phyloP scores from a whole-genome alignment of 2,888 invertebrate genomes.

The Amphipoea oculea region DNA sequence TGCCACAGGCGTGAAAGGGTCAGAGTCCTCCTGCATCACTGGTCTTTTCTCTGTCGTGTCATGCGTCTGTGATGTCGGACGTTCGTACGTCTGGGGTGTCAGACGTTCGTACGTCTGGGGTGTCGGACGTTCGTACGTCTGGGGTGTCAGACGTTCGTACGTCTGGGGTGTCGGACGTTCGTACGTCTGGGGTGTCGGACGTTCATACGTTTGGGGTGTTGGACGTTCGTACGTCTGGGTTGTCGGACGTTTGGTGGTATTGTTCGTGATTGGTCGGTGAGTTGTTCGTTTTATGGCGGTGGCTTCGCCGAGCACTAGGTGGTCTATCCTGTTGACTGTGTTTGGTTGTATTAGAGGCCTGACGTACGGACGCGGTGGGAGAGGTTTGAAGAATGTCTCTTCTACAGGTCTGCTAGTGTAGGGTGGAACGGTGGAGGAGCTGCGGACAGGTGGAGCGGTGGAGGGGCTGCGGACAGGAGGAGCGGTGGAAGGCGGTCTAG shows the following conservation, averaged over 20 bases:
- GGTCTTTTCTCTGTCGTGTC: conserved; percentile 57
- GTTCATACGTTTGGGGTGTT: conserved; percentile 29
- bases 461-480: conserved; percentile 34
- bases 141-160: conserved; percentile 33
- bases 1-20: conserved; percentile 62
- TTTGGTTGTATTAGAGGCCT: conserved; percentile 73
- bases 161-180: conserved; percentile 50
- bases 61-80: conserved; percentile 29
- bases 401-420: conserved; percentile 63
- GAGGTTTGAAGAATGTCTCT: conserved; percentile 72
- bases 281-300: conserved; percentile 82
- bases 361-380: conserved; percentile 74
- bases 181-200: conserved; percentile 30
- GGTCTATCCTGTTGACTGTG: conserved; percentile 84
- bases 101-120: conserved; percentile 29
- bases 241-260: conserved; percentile 55
- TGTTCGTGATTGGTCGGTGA: conserved; percentile 69
- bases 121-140: conserved; percentile 36
- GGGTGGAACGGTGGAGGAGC: conserved; percentile 54
- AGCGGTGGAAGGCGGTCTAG: conserved; percentile 60
- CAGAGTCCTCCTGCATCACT: conserved; percentile 64
- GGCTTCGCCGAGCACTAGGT: conserved; percentile 85
- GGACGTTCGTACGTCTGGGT: conserved; percentile 5
- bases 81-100: conserved; percentile 6
- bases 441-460: conserved; percentile 28